Percentiles rank a stretch among this genome's conserved stretches.
phyloP scores from a whole-genome alignment of 1,140 invertebrate species.

The Chironomus tepperi region DNA sequence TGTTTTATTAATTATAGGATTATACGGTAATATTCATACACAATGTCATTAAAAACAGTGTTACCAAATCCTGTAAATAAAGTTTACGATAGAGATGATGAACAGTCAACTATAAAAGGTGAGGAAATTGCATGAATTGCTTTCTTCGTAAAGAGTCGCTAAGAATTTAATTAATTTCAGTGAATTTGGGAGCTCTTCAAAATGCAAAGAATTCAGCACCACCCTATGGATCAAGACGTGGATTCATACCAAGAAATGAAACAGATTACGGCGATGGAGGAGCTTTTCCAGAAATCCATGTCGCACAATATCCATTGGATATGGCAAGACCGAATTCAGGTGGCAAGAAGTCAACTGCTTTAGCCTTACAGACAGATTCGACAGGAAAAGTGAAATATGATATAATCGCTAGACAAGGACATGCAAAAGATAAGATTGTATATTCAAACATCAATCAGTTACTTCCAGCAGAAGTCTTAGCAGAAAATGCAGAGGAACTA shows the following conservation, averaged over 20 bases:
- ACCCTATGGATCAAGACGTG: constrained; percentile 90
- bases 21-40: background rate
- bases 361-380: constrained; percentile 89
- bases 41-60: constrained; percentile 48
- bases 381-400: constrained; percentile 96
- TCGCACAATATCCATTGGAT: constrained; percentile 93
- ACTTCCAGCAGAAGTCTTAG: constrained; percentile 84
- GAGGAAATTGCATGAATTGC: constrained; percentile 33
- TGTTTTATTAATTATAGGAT: background rate
- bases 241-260: constrained; percentile 82
- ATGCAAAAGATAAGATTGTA: constrained; percentile 94
- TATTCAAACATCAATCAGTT: constrained; percentile 93
- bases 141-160: background rate
- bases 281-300: constrained; percentile 95
- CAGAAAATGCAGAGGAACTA: constrained; percentile 82
- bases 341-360: constrained; percentile 62
- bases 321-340: constrained; percentile 71
- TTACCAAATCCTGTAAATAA: constrained; percentile 76
- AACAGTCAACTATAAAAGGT: constrained; percentile 52
- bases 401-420: constrained; percentile 87
- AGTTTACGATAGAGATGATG: constrained; percentile 82
- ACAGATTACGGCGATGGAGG: constrained; percentile 93
- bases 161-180: background rate
- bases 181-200: constrained; percentile 60
- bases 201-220: constrained; percentile 79